phyloP scores from a whole-genome alignment of 1,140 invertebrate genomes.

The Macrosteles quadrilineatus region DNA sequence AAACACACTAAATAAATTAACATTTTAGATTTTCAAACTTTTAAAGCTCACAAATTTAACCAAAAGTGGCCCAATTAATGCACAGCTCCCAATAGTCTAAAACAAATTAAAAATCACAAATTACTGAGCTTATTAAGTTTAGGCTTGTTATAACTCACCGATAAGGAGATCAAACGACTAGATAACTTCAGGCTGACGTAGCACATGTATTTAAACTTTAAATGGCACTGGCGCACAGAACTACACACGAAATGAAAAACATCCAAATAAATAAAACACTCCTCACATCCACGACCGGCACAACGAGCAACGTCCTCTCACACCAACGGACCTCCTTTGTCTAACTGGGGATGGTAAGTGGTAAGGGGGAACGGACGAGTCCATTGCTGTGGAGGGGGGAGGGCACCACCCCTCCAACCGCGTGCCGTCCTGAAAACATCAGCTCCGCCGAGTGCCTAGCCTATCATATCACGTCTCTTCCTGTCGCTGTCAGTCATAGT shows the following conservation, averaged over 20 bases:
- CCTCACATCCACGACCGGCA: constrained; percentile 12
- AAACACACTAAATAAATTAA: too few species aligned
- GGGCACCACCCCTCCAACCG: constrained; percentile 5
- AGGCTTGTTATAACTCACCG: too few species aligned
- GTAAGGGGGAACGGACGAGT: constrained; percentile 14
- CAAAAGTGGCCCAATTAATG: too few species aligned
- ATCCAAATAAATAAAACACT: constrained; percentile 16
- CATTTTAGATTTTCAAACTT: too few species aligned
- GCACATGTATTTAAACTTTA: constrained; percentile 10
- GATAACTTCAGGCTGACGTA: too few species aligned
- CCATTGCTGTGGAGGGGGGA: constrained; percentile 5
- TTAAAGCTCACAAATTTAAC: too few species aligned
- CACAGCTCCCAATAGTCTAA: too few species aligned
- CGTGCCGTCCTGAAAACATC: not conserved
- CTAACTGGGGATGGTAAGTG: constrained; percentile 1
- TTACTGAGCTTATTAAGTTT: too few species aligned
- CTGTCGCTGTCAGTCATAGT: too few species aligned
- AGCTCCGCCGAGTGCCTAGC: too few species aligned
- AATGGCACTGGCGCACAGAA: constrained; percentile 17
- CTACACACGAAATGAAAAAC: constrained; percentile 1
- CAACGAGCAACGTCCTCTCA: constrained; percentile 2
- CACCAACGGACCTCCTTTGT: constrained; percentile 8
- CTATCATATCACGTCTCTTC: not conserved
- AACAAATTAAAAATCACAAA: too few species aligned
- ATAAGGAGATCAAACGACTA: too few species aligned